Evolutionary conservation across 2,113 vertebrate species (phyloP).

Genomic region (Picathartes gymnocephalus): DNA sequence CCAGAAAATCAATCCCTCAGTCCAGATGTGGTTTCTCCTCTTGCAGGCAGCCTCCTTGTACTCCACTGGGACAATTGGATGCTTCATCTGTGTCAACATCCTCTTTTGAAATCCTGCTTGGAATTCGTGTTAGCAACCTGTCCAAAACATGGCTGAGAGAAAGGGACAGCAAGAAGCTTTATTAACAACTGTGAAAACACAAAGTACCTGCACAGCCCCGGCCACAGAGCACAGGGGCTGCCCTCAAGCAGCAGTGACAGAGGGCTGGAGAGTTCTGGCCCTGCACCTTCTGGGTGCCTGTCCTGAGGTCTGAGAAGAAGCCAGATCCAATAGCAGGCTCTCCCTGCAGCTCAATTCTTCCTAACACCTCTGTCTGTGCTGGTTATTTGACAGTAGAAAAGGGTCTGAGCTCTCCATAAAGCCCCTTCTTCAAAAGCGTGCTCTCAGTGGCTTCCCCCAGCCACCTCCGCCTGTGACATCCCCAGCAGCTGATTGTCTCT

Average conservation of each 20-base stretch:
- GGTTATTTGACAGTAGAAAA: background rate
- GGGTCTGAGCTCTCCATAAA: background rate
- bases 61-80: background rate
- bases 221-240: background rate
- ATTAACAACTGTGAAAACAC: background rate
- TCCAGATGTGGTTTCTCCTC: accelerated
- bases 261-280: background rate
- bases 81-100: background rate
- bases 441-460: background rate
- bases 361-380: background rate
- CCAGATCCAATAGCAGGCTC: background rate
- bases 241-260: background rate
- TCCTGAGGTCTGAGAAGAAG: background rate
- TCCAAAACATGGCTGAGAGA: background rate
- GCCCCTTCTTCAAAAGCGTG: background rate
- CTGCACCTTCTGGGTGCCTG: background rate
- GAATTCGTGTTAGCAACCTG: background rate
- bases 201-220: background rate
- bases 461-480: background rate
- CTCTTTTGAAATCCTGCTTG: background rate
- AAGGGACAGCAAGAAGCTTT: background rate
- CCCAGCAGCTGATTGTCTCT: background rate
- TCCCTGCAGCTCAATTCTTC: background rate
- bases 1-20: background rate
- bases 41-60: background rate